These are phyloP conservation scores for Samia ricini DNA, from an alignment of 1,140 invertebrate genomes.

Conservation along the genomic window DNA sequence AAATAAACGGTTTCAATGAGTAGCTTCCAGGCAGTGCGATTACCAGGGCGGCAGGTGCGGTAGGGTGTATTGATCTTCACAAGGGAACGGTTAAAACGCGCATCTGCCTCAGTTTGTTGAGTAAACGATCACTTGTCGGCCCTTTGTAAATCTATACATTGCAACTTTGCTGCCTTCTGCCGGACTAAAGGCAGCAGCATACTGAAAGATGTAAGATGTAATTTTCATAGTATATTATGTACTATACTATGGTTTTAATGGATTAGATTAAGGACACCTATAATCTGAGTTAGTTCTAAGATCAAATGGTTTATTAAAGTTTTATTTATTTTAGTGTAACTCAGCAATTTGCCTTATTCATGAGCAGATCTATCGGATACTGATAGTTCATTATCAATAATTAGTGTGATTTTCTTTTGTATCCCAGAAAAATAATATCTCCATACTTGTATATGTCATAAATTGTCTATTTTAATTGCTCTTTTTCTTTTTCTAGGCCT, in stretches of 20 bases:
- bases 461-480: no score
- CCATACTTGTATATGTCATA: no score
- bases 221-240: background rate
- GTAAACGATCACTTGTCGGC: conserved; percentile 33
- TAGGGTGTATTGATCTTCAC: conserved; percentile 39
- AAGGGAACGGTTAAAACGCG: conserved; percentile 15
- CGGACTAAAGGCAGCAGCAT: background rate
- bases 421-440: no score
- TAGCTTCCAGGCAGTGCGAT: background rate
- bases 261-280: no score
- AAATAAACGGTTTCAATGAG: background rate
- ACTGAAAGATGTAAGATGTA: conserved; percentile 1
- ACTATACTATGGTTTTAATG: background rate
- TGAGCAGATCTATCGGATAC: no score
- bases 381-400: no score
- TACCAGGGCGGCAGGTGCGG: conserved; percentile 36
- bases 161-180: conserved; percentile 19
- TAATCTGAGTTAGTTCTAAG: no score
- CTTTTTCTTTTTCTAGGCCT: no score
- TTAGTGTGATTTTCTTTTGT: no score
- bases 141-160: conserved; percentile 44
- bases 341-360: no score
- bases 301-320: no score
- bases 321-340: no score
- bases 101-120: conserved; percentile 40